Evolutionary conservation across 1,140 invertebrate species (phyloP).

Genomic region (Orius insidiosus): DNA sequence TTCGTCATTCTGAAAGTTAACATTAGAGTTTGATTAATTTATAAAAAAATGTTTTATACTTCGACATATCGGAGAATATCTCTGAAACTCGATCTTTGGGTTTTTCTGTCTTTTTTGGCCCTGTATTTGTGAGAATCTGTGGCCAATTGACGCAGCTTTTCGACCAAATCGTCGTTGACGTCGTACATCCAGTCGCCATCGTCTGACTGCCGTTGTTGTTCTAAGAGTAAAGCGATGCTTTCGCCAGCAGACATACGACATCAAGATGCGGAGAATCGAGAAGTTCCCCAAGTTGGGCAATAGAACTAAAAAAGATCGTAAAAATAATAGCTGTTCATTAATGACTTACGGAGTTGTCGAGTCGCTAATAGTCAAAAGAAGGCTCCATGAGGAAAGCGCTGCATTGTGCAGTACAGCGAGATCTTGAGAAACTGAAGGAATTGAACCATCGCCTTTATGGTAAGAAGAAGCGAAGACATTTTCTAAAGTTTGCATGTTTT

Average conservation of each 20-base stretch:
- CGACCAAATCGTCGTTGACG: constrained; percentile 31
- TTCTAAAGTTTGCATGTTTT: constrained; percentile 58
- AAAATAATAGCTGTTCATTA: not conserved
- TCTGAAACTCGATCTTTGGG: constrained; percentile 80
- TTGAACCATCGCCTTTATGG: constrained; percentile 54
- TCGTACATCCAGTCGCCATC: constrained; percentile 19
- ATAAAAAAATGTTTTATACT: too few relatives aligned
- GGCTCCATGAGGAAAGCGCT: constrained; percentile 69
- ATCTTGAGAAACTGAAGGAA: constrained; percentile 48
- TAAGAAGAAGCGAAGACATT: constrained; percentile 72
- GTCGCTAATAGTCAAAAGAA: constrained; percentile 60
- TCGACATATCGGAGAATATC: constrained; percentile 57
- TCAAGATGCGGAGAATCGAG: constrained; percentile 64
- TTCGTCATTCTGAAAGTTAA: constrained; percentile 42
- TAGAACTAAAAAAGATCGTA: constrained; percentile 37
- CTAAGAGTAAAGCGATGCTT: constrained; percentile 71
- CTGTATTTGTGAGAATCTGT: constrained; percentile 84
- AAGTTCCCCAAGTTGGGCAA: constrained; percentile 44
- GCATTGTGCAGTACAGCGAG: constrained; percentile 51
- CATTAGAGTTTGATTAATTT: not conserved
- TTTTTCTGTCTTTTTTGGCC: constrained; percentile 80
- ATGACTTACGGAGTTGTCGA: not conserved
- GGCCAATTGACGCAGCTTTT: constrained; percentile 57
- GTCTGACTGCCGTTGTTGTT: constrained; percentile 44
- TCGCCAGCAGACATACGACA: constrained; percentile 80